Percentiles rank a stretch among this genome's conserved stretches.
phyloP scores from a whole-genome alignment of 2,888 invertebrate species.

The Synanthedon formicaeformis region DNA sequence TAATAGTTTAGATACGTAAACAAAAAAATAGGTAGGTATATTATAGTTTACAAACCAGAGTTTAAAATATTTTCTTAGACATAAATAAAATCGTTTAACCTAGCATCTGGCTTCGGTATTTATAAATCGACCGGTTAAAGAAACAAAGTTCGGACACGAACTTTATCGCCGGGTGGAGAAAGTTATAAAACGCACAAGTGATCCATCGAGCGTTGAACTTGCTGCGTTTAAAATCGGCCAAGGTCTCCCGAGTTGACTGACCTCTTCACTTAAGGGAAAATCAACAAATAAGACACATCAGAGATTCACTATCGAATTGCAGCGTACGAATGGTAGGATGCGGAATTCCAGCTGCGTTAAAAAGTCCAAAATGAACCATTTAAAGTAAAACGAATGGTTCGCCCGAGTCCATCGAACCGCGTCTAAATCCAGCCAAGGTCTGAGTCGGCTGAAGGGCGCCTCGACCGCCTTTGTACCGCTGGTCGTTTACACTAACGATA shows the following conservation, averaged over 20 bases:
- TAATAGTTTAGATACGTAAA: no score
- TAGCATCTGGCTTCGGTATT: slow-evolving; percentile 52
- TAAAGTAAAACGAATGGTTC: slow-evolving; percentile 52
- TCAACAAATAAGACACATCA: no score
- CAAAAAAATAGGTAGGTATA: no score
- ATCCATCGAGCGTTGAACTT: slow-evolving; percentile 53
- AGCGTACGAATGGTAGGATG: slow-evolving; percentile 4
- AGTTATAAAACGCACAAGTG: slow-evolving; percentile 46
- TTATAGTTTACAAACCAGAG: no score
- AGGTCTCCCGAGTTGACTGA: slow-evolving; percentile 53
- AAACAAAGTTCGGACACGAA: slow-evolving; percentile 51
- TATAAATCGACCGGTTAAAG: slow-evolving; percentile 42
- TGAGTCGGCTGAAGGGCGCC: slow-evolving; percentile 59
- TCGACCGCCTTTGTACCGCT: slow-evolving; percentile 46
- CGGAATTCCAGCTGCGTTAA: slow-evolving; percentile 43
- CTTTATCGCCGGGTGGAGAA: slow-evolving; percentile 54
- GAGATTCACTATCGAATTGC: no score
- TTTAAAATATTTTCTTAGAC: slow-evolving; percentile 28
- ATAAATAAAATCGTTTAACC: slow-evolving; percentile 25
- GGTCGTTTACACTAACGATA: slow-evolving; percentile 62
- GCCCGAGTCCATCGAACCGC: slow-evolving; percentile 58
- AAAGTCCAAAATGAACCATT: slow-evolving; percentile 42
- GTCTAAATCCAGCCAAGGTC: slow-evolving; percentile 68
- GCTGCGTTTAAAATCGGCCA: slow-evolving; percentile 63
- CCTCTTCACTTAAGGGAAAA: slow-evolving; percentile 16